Conservation (phyloP, 2,888 invertebrate species). For the Seira sanloemensis region DNA sequence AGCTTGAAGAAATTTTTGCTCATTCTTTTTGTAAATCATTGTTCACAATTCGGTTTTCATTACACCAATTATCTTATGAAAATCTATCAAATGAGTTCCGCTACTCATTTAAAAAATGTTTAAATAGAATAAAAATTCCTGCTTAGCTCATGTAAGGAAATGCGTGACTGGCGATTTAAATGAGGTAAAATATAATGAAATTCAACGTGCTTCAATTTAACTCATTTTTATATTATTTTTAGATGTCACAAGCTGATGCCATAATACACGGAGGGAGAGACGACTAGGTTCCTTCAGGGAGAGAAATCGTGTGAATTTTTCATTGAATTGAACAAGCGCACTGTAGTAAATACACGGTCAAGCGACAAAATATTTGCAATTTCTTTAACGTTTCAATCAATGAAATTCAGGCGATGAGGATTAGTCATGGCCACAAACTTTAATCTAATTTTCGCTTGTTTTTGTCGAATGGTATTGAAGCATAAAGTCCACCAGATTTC, state of each 20-base stretch:
- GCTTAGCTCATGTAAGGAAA: not conserved
- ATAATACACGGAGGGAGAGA: too few species aligned
- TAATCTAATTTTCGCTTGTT: not conserved
- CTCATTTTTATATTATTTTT: not conserved
- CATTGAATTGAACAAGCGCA: too few species aligned
- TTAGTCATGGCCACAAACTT: not conserved
- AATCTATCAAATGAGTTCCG: too few species aligned
- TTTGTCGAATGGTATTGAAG: not conserved
- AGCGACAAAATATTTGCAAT: not conserved
- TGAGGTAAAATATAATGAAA: too few species aligned
- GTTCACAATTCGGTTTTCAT: not conserved
- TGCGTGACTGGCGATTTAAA: not conserved
- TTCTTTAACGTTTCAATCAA: not conserved
- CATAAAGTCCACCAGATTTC: not conserved
- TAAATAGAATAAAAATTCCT: not conserved
- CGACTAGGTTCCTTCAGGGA: not conserved
- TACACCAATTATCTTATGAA: not conserved
- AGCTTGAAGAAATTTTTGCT: too few species aligned
- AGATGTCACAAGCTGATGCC: not conserved
- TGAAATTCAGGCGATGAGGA: not conserved
- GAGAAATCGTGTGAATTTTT: not conserved
- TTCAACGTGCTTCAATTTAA: too few species aligned
- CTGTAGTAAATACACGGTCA: not conserved
- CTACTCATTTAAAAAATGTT: too few species aligned
- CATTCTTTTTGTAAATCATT: too few species aligned